Percentiles rank a stretch among this genome's conserved stretches.
Conservation (phyloP, 2,113 vertebrate genomes). For the Propithecus coquereli region DNA sequence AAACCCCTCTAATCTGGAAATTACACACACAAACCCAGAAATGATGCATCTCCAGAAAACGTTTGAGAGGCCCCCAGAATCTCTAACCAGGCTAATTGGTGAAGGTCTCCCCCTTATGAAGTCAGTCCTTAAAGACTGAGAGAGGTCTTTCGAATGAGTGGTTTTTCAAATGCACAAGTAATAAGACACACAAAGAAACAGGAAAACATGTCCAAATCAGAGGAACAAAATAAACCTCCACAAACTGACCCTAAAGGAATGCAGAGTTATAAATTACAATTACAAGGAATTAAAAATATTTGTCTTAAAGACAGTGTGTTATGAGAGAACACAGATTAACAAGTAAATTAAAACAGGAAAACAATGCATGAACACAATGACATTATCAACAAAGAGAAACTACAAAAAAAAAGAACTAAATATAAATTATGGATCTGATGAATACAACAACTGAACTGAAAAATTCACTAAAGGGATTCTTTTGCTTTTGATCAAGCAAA, state of each 20-base stretch:
- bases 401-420: not conserved
- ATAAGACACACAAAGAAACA: not conserved
- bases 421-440: not conserved
- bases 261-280: not conserved
- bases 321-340: not conserved
- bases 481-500: not conserved
- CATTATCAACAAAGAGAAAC: not conserved
- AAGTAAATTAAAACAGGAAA: not conserved
- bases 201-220: not conserved
- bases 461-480: not conserved
- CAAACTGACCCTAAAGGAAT: not conserved
- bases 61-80: not conserved
- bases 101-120: not conserved
- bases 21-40: not conserved
- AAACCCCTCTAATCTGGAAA: not conserved
- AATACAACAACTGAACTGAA: not conserved
- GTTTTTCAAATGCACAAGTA: not conserved
- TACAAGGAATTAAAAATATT: not conserved
- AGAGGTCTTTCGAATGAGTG: not conserved
- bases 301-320: not conserved
- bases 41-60: not conserved
- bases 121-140: not conserved
- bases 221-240: not conserved
- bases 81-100: not conserved
- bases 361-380: not conserved